Conservation (phyloP, 2,113 vertebrate species). For the Rutilus rutilus region DNA sequence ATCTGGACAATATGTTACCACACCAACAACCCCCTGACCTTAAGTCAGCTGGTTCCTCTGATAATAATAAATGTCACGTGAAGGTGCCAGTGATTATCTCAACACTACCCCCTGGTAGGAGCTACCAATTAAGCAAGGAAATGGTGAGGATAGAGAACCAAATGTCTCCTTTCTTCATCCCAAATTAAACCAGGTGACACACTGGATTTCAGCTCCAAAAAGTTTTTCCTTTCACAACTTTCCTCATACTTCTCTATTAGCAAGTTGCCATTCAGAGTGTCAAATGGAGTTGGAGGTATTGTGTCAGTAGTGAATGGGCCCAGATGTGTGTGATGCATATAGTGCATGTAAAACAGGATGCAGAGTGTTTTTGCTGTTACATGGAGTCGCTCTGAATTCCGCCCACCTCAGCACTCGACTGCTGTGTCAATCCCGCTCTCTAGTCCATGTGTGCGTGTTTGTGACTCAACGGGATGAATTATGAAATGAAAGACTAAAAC, state of each 20-base stretch:
- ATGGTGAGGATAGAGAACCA: not conserved
- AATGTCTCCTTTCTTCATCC: conserved; percentile 1
- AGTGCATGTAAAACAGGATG: conserved; percentile 46
- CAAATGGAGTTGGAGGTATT: conserved; percentile 15
- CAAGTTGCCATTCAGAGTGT: conserved; percentile 18
- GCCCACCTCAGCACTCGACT: conserved; percentile 50
- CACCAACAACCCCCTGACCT: conserved; percentile 23
- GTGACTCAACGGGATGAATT: conserved; percentile 55
- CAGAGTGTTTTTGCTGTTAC: conserved; percentile 42
- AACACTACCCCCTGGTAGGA: not conserved
- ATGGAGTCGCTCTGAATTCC: conserved; percentile 47
- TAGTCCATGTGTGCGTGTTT: not conserved
- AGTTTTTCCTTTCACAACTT: conserved; percentile 24
- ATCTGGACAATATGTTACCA: conserved; percentile 27
- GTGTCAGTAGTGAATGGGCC: conserved; percentile 47
- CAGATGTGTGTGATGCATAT: conserved; percentile 48
- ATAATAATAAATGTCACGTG: conserved; percentile 8
- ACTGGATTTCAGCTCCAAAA: conserved; percentile 12
- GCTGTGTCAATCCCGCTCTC: not conserved
- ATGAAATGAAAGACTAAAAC: conserved; percentile 52
- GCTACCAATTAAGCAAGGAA: conserved; percentile 13
- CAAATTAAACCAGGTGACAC: conserved; percentile 20
- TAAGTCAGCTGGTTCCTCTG: not conserved
- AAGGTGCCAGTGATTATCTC: not conserved
- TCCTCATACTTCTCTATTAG: conserved; percentile 29